phyloP scores from a whole-genome alignment of 1,140 invertebrate genomes.

The Zaprionus capensis region DNA sequence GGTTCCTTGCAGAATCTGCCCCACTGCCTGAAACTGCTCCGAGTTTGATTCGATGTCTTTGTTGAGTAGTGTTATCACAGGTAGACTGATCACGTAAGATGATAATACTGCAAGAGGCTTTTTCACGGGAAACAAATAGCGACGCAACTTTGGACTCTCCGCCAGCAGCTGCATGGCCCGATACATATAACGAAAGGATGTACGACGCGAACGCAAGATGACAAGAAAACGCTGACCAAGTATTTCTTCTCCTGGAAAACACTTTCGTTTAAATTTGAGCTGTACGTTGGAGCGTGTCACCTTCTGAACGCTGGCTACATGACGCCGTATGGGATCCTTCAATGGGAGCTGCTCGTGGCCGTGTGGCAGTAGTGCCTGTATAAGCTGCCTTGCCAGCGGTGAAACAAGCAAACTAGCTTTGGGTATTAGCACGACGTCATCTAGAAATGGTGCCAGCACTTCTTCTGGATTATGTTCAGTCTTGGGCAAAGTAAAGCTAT shows the following conservation, averaged over 20 bases:
- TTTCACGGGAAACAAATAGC: constrained; percentile 62
- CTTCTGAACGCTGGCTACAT: constrained; percentile 47
- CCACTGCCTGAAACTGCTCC: constrained; percentile 70
- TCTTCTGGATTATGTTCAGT: constrained; percentile 50
- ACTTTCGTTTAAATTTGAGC: constrained; percentile 30
- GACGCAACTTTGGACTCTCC: constrained; percentile 39
- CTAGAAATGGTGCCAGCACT: constrained; percentile 48
- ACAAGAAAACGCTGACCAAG: constrained; percentile 31
- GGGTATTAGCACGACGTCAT: constrained; percentile 71
- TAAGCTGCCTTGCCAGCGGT: constrained; percentile 23
- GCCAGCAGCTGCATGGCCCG: constrained; percentile 62
- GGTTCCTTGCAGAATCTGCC: constrained; percentile 64
- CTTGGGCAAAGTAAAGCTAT: not conserved
- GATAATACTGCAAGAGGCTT: not conserved
- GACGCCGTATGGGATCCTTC: constrained; percentile 35
- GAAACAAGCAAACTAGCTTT: constrained; percentile 43
- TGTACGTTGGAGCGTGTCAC: constrained; percentile 39
- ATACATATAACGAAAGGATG: constrained; percentile 54
- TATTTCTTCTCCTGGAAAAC: not conserved
- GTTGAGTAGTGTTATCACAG: constrained; percentile 52
- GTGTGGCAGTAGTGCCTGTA: constrained; percentile 55
- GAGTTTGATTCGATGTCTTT: constrained; percentile 46
- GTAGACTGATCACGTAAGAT: not conserved
- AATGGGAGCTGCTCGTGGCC: constrained; percentile 32
- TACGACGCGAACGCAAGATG: constrained; percentile 66